phyloP scores from a whole-genome alignment of 2,888 invertebrate genomes.

The Caenorhabditis imperialis region DNA sequence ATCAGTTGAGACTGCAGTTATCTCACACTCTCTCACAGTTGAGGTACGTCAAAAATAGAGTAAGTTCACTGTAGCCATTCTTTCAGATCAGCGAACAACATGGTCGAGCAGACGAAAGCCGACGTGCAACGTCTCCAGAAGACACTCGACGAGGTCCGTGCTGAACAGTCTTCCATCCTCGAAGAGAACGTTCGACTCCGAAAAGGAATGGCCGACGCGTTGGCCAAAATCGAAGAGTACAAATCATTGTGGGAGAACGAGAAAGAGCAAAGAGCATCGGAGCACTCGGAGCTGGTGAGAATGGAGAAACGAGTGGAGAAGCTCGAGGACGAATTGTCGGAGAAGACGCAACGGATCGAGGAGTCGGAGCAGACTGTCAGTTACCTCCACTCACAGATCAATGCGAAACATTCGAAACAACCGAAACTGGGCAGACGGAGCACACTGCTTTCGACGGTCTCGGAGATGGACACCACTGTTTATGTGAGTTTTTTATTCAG shows the following conservation, averaged over 20 bases:
- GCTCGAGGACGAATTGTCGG: constrained; percentile 3
- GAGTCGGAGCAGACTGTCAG: constrained; percentile 27
- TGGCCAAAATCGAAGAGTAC: constrained; percentile 56
- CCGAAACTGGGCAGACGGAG: constrained; percentile 50
- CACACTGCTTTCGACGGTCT: constrained; percentile 42
- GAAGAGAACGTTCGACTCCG: constrained; percentile 45
- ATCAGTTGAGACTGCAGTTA: constrained; percentile 7
- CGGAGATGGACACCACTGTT: constrained; percentile 22
- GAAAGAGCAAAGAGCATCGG: constrained; percentile 22
- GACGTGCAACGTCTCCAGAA: constrained; percentile 50
- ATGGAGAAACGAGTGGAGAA: constrained; percentile 30
- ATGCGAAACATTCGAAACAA: constrained; percentile 38
- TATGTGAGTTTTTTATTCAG: constrained; percentile 6
- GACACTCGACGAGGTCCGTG: constrained; percentile 35
- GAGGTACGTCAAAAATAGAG: too few relatives aligned
- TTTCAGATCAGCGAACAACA: constrained; percentile 40
- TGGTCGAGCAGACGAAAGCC: constrained; percentile 32
- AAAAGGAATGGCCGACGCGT: constrained; percentile 51
- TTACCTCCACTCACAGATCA: constrained; percentile 58
- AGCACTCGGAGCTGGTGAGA: too few relatives aligned
- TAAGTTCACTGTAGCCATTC: too few relatives aligned
- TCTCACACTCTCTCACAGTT: constrained; percentile 37
- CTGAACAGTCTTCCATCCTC: constrained; percentile 10
- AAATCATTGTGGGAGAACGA: constrained; percentile 37
- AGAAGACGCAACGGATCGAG: neutral